Evolutionary conservation across 2,797 vertebrate genomes (phyloP), one percentile per base, ranked within the genome.

Genomic region (Brachymystax lenok): DNA sequence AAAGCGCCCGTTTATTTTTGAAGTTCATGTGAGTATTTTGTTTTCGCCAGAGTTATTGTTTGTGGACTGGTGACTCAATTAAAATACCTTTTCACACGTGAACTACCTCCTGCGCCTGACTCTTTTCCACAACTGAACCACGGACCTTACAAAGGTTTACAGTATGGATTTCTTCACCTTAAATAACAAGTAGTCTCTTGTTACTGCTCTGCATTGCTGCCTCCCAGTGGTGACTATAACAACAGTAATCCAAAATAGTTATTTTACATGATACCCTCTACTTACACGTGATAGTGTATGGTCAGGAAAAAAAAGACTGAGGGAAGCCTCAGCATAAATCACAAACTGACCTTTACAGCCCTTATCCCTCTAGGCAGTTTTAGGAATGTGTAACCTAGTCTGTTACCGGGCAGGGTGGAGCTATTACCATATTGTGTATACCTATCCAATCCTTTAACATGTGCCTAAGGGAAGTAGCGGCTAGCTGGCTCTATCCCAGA

Each of bases 171-270:
- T 80, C 66, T 77, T 52, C 50, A 74, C 21, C 5, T 24, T 24
- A 67, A 50, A 64, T 56, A 56, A 64, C 21, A 14, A 6, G 28
- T 21, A 21, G 40, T 74, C 52, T 8, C 71, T 74, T 70, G 75
- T 72, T 84, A 73, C 54, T 35, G 75, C 75, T 90, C 82, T 80
- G 80, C 84, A 80, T 85, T 83, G 84, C 78, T 81, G 87, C 80
- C 87, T 80, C 77, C 88, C 33, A 40, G 69, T 71, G 69, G 69
- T 27, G 5, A 19, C 16, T 19, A 68, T 27, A 2, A 52, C 24
- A 27, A 5, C 21, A 16, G 50, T 51, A 50, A 52, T 71, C 24
- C 28, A 27, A 21, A 4, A 16, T 2, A 14, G 69, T 24, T 71
- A 10, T 52, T 71, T 71, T 46, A 71, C 69, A 71, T 5, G 5